Evolutionary conservation across 2,888 invertebrate species (phyloP).

Genomic region (Melangyna quadrimaculata): DNA sequence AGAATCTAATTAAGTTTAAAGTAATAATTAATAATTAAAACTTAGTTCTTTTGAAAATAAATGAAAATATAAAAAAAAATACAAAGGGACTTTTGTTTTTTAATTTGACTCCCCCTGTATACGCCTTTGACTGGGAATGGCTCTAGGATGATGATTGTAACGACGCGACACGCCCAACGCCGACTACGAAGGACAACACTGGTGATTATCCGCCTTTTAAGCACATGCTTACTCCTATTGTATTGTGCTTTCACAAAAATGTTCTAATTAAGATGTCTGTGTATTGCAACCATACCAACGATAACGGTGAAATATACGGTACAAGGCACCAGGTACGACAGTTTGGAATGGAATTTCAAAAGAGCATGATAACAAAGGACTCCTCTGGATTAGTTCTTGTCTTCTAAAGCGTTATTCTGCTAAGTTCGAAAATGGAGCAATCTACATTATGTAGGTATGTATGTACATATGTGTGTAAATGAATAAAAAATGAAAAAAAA

Average conservation of each 20-base stretch:
- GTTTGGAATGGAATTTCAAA: conserved; percentile 45
- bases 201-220: conserved; percentile 74
- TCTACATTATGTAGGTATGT: no score
- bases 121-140: not conserved
- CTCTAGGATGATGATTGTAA: conserved; percentile 36
- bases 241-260: conserved; percentile 69
- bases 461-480: no score
- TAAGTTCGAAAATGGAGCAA: conserved; percentile 69
- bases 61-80: no score
- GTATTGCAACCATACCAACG: not conserved
- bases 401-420: conserved; percentile 68
- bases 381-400: conserved; percentile 68
- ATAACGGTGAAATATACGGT: not conserved
- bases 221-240: conserved; percentile 73
- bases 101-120: no score
- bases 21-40: no score
- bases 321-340: no score
- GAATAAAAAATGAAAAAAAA: conserved; percentile 46
- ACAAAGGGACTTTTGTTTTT: no score
- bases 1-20: no score
- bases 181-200: conserved; percentile 64
- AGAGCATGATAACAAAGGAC: conserved; percentile 64
- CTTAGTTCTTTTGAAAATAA: no score
- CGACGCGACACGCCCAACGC: no score
- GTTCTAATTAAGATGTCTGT: conserved; percentile 66